Conservation (phyloP, 2,113 vertebrate species). For the Thinocorus orbignyianus region DNA sequence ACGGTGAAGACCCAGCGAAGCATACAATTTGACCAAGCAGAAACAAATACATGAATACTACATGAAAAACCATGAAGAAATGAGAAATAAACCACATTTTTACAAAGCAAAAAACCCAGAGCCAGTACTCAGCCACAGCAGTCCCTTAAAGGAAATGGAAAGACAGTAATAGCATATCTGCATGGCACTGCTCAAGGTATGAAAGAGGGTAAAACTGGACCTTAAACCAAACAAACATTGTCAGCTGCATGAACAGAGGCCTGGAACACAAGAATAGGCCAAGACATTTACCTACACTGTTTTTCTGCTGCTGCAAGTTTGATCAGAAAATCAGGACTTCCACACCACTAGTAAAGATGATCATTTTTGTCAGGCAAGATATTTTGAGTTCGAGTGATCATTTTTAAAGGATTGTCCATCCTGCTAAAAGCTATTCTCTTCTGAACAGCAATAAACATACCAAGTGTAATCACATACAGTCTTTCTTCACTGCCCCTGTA, state of each 20-base stretch:
- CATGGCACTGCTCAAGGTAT: neutral
- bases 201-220: neutral
- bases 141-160: neutral
- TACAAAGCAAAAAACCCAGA: neutral
- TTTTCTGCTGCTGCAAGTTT: neutral
- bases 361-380: neutral
- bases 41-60: neutral
- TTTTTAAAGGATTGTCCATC: neutral
- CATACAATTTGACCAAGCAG: neutral
- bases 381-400: neutral
- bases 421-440: neutral
- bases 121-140: neutral
- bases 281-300: neutral
- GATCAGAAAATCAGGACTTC: neutral
- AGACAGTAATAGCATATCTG: neutral
- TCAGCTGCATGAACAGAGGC: neutral
- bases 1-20: neutral
- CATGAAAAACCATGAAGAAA: neutral
- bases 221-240: accelerated
- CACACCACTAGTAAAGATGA: neutral
- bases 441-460: neutral
- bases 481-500: neutral
- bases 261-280: neutral
- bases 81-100: neutral
- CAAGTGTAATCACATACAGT: neutral